Percentiles rank a stretch among this genome's conserved stretches.
These are phyloP conservation scores for Panagrolaimus sp. DNA, from an alignment of 1,140 invertebrate genomes.

Conservation along the genomic window DNA sequence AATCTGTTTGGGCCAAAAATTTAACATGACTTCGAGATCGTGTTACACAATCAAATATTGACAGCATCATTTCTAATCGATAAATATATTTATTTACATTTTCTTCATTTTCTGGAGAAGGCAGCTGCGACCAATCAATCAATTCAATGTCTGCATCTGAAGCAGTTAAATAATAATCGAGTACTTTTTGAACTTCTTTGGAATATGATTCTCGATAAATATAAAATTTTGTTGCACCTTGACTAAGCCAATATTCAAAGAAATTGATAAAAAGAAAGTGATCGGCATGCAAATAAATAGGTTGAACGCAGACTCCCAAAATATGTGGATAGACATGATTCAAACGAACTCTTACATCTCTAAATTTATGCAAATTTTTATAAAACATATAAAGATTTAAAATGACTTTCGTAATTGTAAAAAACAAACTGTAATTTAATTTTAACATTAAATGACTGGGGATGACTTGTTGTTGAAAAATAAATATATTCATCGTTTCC, in stretches of 20 bases:
- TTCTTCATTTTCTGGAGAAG: neutral
- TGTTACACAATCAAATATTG: constrained; percentile 32
- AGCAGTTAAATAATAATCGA: constrained; percentile 20
- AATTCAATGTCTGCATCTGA: constrained; percentile 28
- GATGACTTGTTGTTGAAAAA: neutral
- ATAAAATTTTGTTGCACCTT: constrained; percentile 23
- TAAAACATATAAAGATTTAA: too few relatives aligned
- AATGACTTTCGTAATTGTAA: too few relatives aligned
- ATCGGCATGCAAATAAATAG: constrained; percentile 16
- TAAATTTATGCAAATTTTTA: constrained; percentile 10
- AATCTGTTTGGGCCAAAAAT: constrained; percentile 26
- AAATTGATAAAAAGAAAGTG: constrained; percentile 5
- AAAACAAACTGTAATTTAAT: neutral
- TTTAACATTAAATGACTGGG: neutral
- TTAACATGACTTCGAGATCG: constrained; percentile 29
- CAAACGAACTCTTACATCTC: constrained; percentile 9
- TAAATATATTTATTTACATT: constrained; percentile 25
- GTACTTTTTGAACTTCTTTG: constrained; percentile 14
- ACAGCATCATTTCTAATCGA: constrained; percentile 26
- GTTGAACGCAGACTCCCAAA: constrained; percentile 22
- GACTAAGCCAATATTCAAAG: constrained; percentile 14
- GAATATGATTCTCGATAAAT: constrained; percentile 17
- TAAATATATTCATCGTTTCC: neutral
- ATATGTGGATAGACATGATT: constrained; percentile 11
- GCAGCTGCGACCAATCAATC: constrained; percentile 29